Conservation (phyloP, 2,888 invertebrate species). For the Cephus rjabovi region DNA sequence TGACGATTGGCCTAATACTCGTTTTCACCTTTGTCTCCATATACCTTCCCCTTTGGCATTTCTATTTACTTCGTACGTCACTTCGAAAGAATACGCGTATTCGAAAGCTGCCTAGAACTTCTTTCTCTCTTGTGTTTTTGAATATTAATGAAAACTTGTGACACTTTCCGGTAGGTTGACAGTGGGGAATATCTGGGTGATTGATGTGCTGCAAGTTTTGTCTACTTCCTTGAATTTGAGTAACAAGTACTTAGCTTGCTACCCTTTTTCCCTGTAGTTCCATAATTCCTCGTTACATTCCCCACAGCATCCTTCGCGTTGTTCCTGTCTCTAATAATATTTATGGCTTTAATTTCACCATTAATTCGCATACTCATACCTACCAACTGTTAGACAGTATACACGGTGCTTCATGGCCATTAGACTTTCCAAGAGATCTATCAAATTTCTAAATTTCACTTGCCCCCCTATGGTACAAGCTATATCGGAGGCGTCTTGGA, state of each 20-base stretch:
- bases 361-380: not conserved
- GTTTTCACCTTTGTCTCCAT: not conserved
- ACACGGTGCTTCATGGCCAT: not conserved
- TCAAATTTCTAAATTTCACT: not conserved
- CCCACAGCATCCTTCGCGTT: not conserved
- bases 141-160: not conserved
- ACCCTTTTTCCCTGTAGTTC: not conserved
- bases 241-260: not conserved
- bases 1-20: not conserved
- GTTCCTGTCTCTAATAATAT: not conserved
- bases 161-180: not conserved
- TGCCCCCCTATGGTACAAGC: not conserved
- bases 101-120: not conserved
- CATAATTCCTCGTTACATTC: not conserved
- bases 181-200: not conserved
- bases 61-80: not conserved
- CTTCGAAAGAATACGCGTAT: not conserved
- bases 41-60: not conserved
- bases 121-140: not conserved
- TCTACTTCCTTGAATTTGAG: not conserved
- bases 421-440: not conserved
- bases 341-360: slow-evolving; percentile 2
- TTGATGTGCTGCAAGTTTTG: not conserved
- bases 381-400: not conserved
- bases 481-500: not conserved